A percentile compares a stretch with the other conserved stretches of the same genome.
Evolutionary conservation across 92 coral and sea anemone species (phyloP).

Genomic region (Actinernus sp.): DNA sequence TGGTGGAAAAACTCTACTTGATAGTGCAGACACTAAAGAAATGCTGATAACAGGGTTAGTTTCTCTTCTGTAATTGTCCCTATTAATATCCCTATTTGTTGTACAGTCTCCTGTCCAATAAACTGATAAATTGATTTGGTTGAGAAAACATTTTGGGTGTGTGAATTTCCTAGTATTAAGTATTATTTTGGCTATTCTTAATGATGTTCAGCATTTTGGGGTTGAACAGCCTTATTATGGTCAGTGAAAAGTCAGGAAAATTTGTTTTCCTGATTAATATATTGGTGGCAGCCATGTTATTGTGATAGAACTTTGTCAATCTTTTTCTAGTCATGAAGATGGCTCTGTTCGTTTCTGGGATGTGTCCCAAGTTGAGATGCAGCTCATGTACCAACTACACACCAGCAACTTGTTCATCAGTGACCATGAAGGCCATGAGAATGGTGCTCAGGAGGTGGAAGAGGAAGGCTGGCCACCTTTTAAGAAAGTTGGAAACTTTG

Average conservation of each 20-base stretch:
- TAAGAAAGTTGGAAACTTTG: slow-evolving; percentile 94
- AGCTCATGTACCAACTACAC: slow-evolving; percentile 82
- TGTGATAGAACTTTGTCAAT: too few species aligned
- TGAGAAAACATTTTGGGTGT: too few species aligned
- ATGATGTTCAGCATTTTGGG: too few species aligned
- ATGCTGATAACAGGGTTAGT: slow-evolving; percentile 91
- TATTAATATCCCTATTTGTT: too few species aligned
- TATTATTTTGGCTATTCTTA: too few species aligned
- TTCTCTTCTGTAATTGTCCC: background rate
- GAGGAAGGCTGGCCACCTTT: slow-evolving; percentile 99
- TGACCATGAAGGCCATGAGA: slow-evolving; percentile 92
- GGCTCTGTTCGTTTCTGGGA: slow-evolving; percentile 98
- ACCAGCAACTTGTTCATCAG: slow-evolving; percentile 90
- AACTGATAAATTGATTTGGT: too few species aligned
- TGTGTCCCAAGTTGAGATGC: slow-evolving; percentile 91
- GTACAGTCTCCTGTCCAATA: too few species aligned
- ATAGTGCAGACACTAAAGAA: slow-evolving; percentile 60
- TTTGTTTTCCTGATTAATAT: background rate
- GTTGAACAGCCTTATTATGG: too few species aligned
- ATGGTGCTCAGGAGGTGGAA: slow-evolving; percentile 85
- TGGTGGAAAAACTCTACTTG: slow-evolving; percentile 86
- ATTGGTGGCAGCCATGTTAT: background rate
- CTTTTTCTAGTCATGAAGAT: slow-evolving; percentile 88
- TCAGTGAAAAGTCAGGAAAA: too few species aligned
- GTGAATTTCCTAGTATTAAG: too few species aligned